Base-by-base conservation (phyloP, 2,888 invertebrate species). In the Yponomeuta evonymella region DNA sequence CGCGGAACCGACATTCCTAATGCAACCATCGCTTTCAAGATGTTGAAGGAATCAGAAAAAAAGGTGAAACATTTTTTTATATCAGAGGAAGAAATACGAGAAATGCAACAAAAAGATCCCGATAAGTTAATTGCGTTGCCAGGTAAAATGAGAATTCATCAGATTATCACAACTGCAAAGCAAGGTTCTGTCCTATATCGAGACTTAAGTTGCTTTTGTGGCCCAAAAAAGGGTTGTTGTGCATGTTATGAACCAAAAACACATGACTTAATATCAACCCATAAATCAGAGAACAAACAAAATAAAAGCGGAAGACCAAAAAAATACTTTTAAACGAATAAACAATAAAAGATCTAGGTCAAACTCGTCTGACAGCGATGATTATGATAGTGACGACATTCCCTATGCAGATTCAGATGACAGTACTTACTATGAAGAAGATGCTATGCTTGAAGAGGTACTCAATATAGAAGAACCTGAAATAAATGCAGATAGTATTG, bases 361-460 rank as follows among this genome's bases (percentile, higher is more conserved):
- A 48, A 48, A 48, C 48, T 48, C 48, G 70, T 70, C 71, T 70
- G 72, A 72, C 70, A 72, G 70, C 69, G 71, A 71, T 70, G 71
- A 70, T 71, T 70, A 71, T 70, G 71, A 72, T 29, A 72, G 71
- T 71, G 71, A 65, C 10, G 65, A 65, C 30, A 65, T 65, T 63
- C 48, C 48, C 71, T 71, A 71, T 67, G 73, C 73, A 71, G 73
- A 73, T 65, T 72, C 72, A 72, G 72, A 72, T 70, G 71, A 72
- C 12, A 72, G 72, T 70, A 71, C 69, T 73, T 69, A 66, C 63
- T 70, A 66, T 70, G 62, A 30, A 63, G 64, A 23, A 63, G 64
- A 63, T 63, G 64, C 64, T 69, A 63, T 69, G 67, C 69, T 69
- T 71, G 67, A 71, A 72, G 69, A 71, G 69, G 70, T 65, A 71